Evolutionary conservation across 2,797 vertebrate genomes (phyloP).

Genomic region (Dryobates pubescens): DNA sequence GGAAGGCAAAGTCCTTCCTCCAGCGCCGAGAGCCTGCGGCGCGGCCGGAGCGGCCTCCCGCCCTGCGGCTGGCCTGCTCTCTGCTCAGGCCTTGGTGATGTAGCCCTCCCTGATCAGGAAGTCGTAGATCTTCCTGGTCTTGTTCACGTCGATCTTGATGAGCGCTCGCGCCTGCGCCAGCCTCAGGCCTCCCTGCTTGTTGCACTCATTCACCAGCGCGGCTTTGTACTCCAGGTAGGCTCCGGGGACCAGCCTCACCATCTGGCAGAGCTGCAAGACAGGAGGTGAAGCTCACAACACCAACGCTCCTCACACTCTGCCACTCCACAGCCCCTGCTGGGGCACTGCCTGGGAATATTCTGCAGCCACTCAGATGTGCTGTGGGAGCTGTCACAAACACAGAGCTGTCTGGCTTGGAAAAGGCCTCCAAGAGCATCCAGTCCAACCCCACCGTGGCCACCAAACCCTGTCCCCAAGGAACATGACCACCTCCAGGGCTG

Average conservation of each 20-base stretch:
- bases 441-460: too few species aligned
- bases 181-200: slow-evolving; percentile 93
- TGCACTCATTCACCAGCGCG: slow-evolving; percentile 93
- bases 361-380: neutral
- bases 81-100: slow-evolving; percentile 91
- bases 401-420: too few species aligned
- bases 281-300: slow-evolving; percentile 68
- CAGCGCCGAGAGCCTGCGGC: neutral
- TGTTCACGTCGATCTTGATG: slow-evolving; percentile 99
- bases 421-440: too few species aligned
- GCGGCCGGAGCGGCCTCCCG: too few species aligned
- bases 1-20: slow-evolving; percentile 44
- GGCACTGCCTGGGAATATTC: neutral
- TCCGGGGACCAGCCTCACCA: slow-evolving; percentile 96
- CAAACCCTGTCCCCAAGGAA: too few species aligned
- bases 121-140: slow-evolving; percentile 98
- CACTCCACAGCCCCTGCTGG: slow-evolving; percentile 15
- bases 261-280: slow-evolving; percentile 91
- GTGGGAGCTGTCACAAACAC: too few species aligned
- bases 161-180: slow-evolving; percentile 95
- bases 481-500: too few species aligned
- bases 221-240: slow-evolving; percentile 98
- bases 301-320: slow-evolving; percentile 12
- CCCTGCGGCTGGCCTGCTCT: neutral
- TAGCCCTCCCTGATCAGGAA: slow-evolving; percentile 97